A percentile compares a stretch with the other conserved stretches of the same genome.
phyloP scores from a whole-genome alignment of 1,140 invertebrate species.

The Drosophila sulfurigaster region DNA sequence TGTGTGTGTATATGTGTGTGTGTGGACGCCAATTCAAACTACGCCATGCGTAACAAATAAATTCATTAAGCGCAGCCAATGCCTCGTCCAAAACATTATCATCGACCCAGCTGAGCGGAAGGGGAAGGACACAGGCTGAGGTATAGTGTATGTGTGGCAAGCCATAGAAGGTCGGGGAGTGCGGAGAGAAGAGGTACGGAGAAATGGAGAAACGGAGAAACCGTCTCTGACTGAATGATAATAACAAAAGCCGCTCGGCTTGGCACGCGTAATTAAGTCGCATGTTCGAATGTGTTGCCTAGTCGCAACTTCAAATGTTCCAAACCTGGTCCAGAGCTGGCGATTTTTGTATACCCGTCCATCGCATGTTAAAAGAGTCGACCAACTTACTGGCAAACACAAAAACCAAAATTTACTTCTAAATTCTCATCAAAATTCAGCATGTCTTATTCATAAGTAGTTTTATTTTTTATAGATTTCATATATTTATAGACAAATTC shows the following conservation, averaged over 20 bases:
- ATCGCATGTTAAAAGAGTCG: too few species aligned
- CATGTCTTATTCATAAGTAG: too few species aligned
- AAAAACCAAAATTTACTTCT: too few species aligned
- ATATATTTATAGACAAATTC: too few species aligned
- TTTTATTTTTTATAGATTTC: too few species aligned
- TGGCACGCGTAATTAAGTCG: constrained; percentile 80
- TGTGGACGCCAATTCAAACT: constrained; percentile 77
- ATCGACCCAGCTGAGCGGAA: constrained; percentile 41
- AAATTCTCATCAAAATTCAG: too few species aligned
- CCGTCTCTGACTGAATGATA: constrained; percentile 69
- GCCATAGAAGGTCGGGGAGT: constrained; percentile 6
- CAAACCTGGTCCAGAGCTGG: not conserved
- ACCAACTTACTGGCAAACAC: too few species aligned
- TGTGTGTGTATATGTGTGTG: constrained; percentile 36
- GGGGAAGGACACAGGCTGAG: constrained; percentile 34
- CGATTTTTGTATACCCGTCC: not conserved
- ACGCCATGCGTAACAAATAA: constrained; percentile 84
- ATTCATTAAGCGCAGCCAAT: constrained; percentile 88
- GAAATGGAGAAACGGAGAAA: constrained; percentile 1
- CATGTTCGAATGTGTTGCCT: constrained; percentile 64
- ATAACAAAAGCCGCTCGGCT: constrained; percentile 77
- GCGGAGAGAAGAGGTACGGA: too few species aligned
- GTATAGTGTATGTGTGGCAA: constrained; percentile 2
- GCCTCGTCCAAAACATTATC: constrained; percentile 73
- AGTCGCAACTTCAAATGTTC: constrained; percentile 29